Evolutionary conservation across 2,797 vertebrate genomes (phyloP).

Genomic region (Adrianichthys oophorus): DNA sequence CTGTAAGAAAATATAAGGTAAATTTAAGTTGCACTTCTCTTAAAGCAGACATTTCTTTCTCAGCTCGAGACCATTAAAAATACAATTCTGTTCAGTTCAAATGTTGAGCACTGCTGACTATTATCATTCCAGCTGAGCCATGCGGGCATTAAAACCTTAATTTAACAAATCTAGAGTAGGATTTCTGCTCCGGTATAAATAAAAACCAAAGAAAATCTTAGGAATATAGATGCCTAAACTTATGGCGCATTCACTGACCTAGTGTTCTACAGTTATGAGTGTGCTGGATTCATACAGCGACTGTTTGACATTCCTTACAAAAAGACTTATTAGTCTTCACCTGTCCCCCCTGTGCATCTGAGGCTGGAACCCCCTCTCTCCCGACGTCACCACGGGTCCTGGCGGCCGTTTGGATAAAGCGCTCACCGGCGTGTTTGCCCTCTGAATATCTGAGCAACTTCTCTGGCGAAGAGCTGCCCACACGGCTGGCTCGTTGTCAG

Average conservation of each 20-base stretch:
- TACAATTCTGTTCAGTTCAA: too few species aligned
- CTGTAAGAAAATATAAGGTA: too few species aligned
- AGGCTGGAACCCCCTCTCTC: background rate
- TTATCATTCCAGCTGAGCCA: too few species aligned
- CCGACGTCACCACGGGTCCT: slow-evolving; percentile 27
- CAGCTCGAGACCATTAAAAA: too few species aligned
- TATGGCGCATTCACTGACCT: background rate
- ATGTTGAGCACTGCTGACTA: too few species aligned
- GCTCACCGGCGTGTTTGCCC: slow-evolving; percentile 21
- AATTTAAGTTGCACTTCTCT: too few species aligned
- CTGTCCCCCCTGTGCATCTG: slow-evolving; percentile 4
- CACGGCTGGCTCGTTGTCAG: slow-evolving; percentile 44
- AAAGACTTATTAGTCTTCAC: slow-evolving; percentile 17
- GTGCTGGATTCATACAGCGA: slow-evolving; percentile 4
- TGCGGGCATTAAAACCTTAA: too few species aligned
- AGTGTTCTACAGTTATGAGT: slow-evolving; percentile 37
- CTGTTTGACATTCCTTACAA: slow-evolving; percentile 30
- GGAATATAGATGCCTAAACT: background rate
- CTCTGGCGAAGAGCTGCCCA: slow-evolving; percentile 29
- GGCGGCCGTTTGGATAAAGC: slow-evolving; percentile 2
- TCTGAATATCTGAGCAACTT: slow-evolving; percentile 46
- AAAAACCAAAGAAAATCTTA: background rate
- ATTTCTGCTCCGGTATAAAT: background rate
- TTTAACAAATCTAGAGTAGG: too few species aligned
- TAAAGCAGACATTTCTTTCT: too few species aligned